Percentiles rank a stretch among this genome's conserved stretches.
phyloP scores from a whole-genome alignment of 2,113 vertebrate species.

The Circaetus cinerascens region DNA sequence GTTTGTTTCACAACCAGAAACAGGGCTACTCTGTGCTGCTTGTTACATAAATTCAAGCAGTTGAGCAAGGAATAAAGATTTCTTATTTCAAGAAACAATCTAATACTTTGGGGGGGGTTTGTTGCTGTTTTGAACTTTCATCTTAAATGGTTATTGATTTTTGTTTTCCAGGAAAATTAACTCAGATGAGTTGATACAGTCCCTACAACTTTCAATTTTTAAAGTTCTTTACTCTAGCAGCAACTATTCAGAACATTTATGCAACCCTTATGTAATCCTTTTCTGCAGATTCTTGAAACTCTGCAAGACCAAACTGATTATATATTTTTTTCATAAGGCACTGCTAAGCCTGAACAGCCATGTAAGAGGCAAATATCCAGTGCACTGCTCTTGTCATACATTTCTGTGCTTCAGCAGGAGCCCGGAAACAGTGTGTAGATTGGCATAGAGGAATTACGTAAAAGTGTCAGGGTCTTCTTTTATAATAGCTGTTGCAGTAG shows the following conservation, averaged over 20 bases:
- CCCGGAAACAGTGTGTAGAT: neutral
- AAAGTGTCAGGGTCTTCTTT: too few relatives aligned
- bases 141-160: neutral
- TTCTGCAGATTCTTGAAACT: neutral
- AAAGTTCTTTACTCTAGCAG: neutral
- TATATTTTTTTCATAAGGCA: neutral
- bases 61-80: neutral
- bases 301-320: neutral
- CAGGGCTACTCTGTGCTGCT: neutral
- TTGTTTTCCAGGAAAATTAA: neutral
- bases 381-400: too few relatives aligned
- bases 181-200: neutral
- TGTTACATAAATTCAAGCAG: neutral
- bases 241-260: neutral
- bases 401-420: neutral
- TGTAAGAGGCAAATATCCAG: neutral
- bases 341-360: neutral
- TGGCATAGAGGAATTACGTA: too few relatives aligned
- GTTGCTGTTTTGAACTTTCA: neutral
- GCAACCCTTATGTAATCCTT: neutral
- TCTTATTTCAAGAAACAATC: neutral
- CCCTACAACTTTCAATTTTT: neutral
- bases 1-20: neutral
- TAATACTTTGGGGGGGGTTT: neutral
- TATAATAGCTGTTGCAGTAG: neutral